These are phyloP conservation scores for Aradus depressus DNA, from an alignment of 2,888 invertebrate species.

Conservation along the genomic window DNA sequence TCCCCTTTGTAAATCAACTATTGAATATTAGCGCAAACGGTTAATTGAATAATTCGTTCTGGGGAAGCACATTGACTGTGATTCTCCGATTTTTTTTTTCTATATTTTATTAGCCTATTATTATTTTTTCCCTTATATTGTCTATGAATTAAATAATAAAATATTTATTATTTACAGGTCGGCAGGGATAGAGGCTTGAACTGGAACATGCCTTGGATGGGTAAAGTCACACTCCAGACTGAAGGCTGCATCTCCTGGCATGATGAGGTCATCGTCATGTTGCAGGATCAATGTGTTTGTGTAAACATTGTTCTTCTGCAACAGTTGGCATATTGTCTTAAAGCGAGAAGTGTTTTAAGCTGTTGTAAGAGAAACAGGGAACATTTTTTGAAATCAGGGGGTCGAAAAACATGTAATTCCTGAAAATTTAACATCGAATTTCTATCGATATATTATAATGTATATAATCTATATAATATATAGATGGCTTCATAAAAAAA, in stretches of 20 bases:
- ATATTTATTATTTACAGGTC: constrained; percentile 37
- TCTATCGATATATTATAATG: too few species aligned
- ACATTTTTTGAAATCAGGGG: not conserved
- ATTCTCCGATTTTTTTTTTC: too few species aligned
- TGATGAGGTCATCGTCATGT: constrained; percentile 52
- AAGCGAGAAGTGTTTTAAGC: not conserved
- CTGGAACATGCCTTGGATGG: constrained; percentile 43
- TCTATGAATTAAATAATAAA: too few species aligned
- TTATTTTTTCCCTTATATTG: too few species aligned
- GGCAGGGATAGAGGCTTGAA: constrained; percentile 43
- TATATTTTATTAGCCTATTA: too few species aligned
- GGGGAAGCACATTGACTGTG: too few species aligned
- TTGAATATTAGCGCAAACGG: too few species aligned
- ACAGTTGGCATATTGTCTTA: constrained; percentile 5
- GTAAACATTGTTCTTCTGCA: constrained; percentile 44
- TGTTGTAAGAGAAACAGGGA: not conserved
- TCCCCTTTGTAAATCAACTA: too few species aligned
- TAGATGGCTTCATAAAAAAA: too few species aligned
- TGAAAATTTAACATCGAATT: constrained; percentile 1
- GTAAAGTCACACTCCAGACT: constrained; percentile 52
- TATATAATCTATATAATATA: too few species aligned
- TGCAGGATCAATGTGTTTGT: constrained; percentile 52
- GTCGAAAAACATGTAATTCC: not conserved
- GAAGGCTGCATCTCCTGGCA: constrained; percentile 54
- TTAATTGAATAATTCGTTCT: too few species aligned